These are phyloP conservation scores for Artibeus jamaicensis DNA, from an alignment of 2,797 vertebrate genomes.

Conservation along the genomic window DNA sequence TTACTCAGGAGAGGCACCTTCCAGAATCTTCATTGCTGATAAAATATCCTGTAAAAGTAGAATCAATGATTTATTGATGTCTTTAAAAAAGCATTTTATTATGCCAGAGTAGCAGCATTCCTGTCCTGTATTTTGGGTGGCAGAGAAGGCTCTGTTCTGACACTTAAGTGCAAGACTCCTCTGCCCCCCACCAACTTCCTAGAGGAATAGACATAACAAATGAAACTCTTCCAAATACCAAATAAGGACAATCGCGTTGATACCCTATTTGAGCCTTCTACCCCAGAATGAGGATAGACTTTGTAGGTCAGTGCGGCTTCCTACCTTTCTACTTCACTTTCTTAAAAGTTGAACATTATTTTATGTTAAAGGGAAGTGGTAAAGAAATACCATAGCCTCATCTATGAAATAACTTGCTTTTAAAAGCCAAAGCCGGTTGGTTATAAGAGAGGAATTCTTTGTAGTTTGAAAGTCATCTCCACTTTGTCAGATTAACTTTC, in stretches of 20 bases:
- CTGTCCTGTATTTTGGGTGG: not conserved
- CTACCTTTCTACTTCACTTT: not conserved
- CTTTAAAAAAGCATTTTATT: not conserved
- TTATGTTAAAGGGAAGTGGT: constrained; percentile 13
- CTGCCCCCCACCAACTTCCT: not conserved
- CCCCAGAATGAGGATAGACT: not conserved
- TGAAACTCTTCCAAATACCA: not conserved
- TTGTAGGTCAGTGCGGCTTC: not conserved
- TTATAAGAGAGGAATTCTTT: not conserved
- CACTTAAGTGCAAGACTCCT: not conserved
- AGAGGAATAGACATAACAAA: not conserved
- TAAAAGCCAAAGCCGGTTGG: not conserved
- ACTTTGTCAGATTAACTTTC: not conserved
- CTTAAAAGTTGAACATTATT: not conserved
- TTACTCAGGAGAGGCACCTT: not conserved
- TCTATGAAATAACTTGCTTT: not conserved
- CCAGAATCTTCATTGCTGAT: constrained; percentile 15
- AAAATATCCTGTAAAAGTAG: not conserved
- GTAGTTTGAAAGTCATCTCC: constrained; percentile 23
- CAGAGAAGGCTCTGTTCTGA: not conserved
- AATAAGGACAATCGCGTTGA: not conserved
- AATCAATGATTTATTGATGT: not conserved
- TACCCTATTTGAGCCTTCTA: not conserved
- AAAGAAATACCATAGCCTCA: not conserved
- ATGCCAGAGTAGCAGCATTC: not conserved